These are phyloP conservation scores for Aurelia sp. DNA, from an alignment of 30 jellyfish, hydroid and myxozoan genomes.

Conservation along the genomic window DNA sequence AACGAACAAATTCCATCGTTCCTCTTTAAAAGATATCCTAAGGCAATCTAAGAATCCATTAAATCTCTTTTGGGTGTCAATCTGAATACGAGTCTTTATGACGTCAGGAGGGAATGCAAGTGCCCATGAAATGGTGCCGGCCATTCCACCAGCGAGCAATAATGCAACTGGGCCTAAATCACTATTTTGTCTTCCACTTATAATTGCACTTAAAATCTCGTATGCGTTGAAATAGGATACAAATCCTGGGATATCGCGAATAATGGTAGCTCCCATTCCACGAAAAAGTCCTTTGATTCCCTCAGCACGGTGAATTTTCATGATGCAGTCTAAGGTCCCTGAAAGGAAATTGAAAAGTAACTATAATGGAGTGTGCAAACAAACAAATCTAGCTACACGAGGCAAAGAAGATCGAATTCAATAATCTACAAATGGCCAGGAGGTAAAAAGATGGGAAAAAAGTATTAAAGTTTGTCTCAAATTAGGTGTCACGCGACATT, in stretches of 20 bases:
- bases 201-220: conserved; percentile 53
- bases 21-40: conserved; percentile 64
- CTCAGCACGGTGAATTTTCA: conserved; percentile 45
- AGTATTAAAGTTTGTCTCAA: too few relatives aligned
- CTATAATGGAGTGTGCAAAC: too few relatives aligned
- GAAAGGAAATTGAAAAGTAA: too few relatives aligned
- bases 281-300: conserved; percentile 77
- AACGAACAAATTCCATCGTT: conserved; percentile 65
- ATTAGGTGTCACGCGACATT: too few relatives aligned
- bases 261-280: conserved; percentile 82
- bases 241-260: conserved; percentile 89
- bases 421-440: too few relatives aligned
- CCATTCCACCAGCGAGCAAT: conserved; percentile 90
- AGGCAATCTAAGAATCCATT: conserved; percentile 81
- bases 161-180: conserved; percentile 70
- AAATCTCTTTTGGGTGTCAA: conserved; percentile 55
- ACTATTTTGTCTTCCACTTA: conserved; percentile 20
- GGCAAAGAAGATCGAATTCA: too few relatives aligned
- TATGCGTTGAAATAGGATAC: conserved; percentile 65
- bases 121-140: conserved; percentile 95
- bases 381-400: too few relatives aligned
- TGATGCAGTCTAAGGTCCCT: conserved; percentile 81
- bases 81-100: conserved; percentile 91
- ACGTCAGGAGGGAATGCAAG: conserved; percentile 90
- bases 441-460: too few relatives aligned